phyloP scores from a whole-genome alignment of 2,888 invertebrate species.

The Meta bourneti region DNA sequence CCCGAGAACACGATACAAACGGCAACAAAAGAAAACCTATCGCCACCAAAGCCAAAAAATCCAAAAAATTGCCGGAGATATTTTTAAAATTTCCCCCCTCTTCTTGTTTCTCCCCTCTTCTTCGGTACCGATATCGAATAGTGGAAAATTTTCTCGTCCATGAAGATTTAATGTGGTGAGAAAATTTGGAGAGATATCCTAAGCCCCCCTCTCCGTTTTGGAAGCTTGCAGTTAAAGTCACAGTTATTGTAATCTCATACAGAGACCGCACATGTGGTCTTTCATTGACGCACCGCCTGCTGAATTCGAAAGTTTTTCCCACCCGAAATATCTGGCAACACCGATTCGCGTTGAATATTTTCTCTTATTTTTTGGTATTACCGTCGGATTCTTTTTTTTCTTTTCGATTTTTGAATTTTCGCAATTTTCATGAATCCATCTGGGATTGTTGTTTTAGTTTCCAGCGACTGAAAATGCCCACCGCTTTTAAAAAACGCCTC shows the following conservation, averaged over 20 bases:
- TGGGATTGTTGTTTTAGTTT: too few relatives aligned
- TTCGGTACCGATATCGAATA: constrained; percentile 42
- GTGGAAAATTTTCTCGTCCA: constrained; percentile 61
- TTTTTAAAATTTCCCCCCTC: constrained; percentile 3
- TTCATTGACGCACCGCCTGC: constrained; percentile 48
- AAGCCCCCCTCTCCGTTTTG: not conserved
- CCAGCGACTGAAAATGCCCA: too few relatives aligned
- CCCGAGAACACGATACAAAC: constrained; percentile 51
- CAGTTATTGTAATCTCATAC: constrained; percentile 63
- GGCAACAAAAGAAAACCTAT: constrained; percentile 45
- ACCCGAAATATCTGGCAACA: constrained; percentile 2
- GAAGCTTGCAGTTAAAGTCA: constrained; percentile 29
- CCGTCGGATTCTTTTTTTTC: not conserved
- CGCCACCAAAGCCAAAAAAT: constrained; percentile 9
- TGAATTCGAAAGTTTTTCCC: constrained; percentile 54
- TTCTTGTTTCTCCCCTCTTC: constrained; percentile 11
- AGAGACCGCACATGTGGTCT: constrained; percentile 43
- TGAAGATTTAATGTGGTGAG: constrained; percentile 66
- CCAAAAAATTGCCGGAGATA: not conserved
- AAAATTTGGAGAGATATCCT: constrained; percentile 47
- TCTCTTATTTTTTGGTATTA: not conserved
- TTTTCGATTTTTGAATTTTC: not conserved
- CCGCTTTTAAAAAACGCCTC: too few relatives aligned
- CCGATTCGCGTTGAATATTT: constrained; percentile 23
- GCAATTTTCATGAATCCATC: not conserved